Conservation (phyloP, 1,140 invertebrate species). For the Helicoverpa zea region DNA sequence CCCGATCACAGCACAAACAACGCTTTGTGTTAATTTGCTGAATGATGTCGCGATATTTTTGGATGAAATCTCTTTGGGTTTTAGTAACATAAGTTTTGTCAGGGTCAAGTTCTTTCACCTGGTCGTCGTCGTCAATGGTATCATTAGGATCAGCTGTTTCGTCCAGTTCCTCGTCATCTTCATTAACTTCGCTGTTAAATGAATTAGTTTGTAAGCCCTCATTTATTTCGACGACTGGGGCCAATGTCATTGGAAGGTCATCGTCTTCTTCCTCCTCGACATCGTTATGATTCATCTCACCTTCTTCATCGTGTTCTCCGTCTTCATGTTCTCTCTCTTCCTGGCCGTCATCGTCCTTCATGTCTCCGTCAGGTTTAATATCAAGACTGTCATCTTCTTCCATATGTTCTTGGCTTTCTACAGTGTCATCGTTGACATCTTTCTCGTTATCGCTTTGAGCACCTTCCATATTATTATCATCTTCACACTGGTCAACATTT, state of each 20-base stretch:
- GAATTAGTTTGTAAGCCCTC: conserved; percentile 79
- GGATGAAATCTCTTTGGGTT: conserved; percentile 82
- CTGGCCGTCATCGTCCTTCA: conserved; percentile 55
- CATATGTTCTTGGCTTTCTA: conserved; percentile 57
- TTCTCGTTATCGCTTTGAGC: conserved; percentile 68
- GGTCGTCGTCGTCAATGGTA: conserved; percentile 65
- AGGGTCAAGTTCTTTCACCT: conserved; percentile 73
- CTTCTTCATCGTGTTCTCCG: conserved; percentile 46
- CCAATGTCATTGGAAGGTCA: conserved; percentile 71
- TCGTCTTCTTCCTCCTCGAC: conserved; percentile 73
- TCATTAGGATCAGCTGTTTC: conserved; percentile 76
- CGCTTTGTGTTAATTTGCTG: conserved; percentile 85
- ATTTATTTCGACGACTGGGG: conserved; percentile 83
- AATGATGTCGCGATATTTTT: conserved; percentile 83
- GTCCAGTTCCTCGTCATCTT: conserved; percentile 72
- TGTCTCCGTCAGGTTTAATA: conserved; percentile 54
- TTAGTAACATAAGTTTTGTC: conserved; percentile 83
- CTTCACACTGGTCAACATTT: conserved; percentile 56
- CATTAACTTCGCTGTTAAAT: conserved; percentile 75
- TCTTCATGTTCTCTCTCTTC: conserved; percentile 63
- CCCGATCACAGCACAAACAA: conserved; percentile 83
- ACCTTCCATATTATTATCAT: conserved; percentile 64
- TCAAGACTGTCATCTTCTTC: conserved; percentile 57
- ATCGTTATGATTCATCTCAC: conserved; percentile 51
- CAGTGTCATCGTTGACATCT: conserved; percentile 63